Conservation (phyloP, 35 echinoderm and acorn worm species). For the Ptychodera flava region DNA sequence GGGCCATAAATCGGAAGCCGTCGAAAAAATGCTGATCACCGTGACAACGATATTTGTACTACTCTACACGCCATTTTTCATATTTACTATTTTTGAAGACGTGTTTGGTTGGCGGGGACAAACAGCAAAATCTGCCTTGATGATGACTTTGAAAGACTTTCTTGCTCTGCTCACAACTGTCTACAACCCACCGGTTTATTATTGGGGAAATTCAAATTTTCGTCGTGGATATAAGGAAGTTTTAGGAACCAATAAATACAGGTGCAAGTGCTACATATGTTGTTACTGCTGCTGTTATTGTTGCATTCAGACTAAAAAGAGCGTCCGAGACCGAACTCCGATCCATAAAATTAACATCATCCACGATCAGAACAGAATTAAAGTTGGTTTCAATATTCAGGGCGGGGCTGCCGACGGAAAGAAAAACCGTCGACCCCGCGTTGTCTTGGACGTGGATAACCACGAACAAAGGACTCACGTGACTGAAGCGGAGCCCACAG, state of each 20-base stretch:
- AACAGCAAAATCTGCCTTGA: not conserved
- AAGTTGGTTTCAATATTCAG: not conserved
- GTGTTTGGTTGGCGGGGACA: not conserved
- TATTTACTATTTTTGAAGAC: not conserved
- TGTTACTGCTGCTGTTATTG: not conserved
- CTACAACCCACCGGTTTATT: not conserved
- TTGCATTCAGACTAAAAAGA: not conserved
- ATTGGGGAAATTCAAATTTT: conserved; percentile 2
- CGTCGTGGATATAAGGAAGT: not conserved
- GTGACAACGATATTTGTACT: not conserved
- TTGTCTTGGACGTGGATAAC: not conserved
- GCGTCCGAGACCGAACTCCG: not conserved
- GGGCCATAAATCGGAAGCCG: not conserved
- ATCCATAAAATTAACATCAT: not conserved
- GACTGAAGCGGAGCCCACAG: not conserved
- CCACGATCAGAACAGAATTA: not conserved
- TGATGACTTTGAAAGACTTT: not conserved
- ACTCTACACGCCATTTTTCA: not conserved
- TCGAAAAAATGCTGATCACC: not conserved
- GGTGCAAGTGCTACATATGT: not conserved
- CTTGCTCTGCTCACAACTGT: not conserved
- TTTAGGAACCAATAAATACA: not conserved
- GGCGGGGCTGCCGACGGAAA: not conserved
- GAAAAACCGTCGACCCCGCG: not conserved
- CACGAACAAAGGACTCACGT: not conserved